These are phyloP conservation scores for Heteromyza rotundicornis DNA, from an alignment of 2,888 invertebrate genomes.

Conservation along the genomic window DNA sequence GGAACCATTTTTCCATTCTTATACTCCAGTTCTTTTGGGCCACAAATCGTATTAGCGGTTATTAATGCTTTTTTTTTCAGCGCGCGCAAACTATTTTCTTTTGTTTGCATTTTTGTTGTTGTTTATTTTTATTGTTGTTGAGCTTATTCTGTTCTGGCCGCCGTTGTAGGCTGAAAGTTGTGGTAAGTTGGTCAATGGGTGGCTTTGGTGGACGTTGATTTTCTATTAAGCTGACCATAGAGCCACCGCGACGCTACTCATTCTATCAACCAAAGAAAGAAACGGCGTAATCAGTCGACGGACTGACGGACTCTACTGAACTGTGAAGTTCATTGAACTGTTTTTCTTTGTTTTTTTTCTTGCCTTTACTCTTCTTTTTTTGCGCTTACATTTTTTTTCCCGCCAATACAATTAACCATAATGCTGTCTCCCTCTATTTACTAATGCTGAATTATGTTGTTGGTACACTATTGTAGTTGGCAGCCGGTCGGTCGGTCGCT, in stretches of 20 bases:
- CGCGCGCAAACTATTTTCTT: not conserved
- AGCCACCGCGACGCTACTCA: too few relatives aligned
- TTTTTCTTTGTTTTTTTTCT: not conserved
- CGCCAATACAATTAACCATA: constrained; percentile 2
- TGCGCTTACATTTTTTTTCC: constrained; percentile 6
- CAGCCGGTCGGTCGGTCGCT: too few relatives aligned
- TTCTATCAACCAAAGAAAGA: too few relatives aligned
- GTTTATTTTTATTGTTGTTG: not conserved
- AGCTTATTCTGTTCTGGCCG: constrained; percentile 6
- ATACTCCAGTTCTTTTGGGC: not conserved
- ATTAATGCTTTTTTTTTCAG: constrained; percentile 3
- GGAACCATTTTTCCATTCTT: too few relatives aligned
- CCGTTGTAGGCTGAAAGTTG: too few relatives aligned
- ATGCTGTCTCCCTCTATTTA: not conserved
- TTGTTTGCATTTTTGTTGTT: not conserved
- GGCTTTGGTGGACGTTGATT: constrained; percentile 9
- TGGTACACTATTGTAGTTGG: not conserved
- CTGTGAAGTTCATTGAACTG: constrained; percentile 54
- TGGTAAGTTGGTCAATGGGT: constrained; percentile 27
- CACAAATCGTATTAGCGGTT: constrained; percentile 22
- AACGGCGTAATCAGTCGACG: too few relatives aligned
- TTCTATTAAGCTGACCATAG: constrained; percentile 10
- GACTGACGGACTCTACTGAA: constrained; percentile 56
- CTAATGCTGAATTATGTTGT: not conserved
- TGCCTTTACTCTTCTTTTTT: constrained; percentile 19